Percentiles rank a stretch among this genome's conserved stretches.
Evolutionary conservation across 2,888 invertebrate genomes (phyloP).

Genomic region (Microchrysa polita): DNA sequence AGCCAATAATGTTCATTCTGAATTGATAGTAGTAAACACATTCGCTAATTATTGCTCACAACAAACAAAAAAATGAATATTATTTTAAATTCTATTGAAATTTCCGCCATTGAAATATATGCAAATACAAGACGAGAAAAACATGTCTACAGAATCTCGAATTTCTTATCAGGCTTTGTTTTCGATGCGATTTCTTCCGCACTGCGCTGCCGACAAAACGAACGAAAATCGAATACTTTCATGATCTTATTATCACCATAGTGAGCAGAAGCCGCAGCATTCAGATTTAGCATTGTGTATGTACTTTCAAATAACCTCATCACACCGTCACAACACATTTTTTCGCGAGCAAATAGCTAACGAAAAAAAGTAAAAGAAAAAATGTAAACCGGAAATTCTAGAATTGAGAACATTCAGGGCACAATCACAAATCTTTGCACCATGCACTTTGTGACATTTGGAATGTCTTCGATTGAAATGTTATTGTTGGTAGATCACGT

Average conservation of each 20-base stretch:
- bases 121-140: no score
- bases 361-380: no score
- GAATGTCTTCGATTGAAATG: background rate
- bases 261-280: constrained; percentile 1
- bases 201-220: constrained; percentile 1
- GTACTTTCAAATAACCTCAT: constrained; percentile 12
- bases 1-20: background rate
- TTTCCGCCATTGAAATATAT: background rate
- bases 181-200: constrained; percentile 29
- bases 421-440: constrained; percentile 25
- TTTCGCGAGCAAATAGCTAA: constrained; percentile 16
- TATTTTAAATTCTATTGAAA: background rate
- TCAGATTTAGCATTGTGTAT: no score
- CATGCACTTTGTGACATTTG: constrained; percentile 30
- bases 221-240: background rate
- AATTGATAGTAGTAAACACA: background rate
- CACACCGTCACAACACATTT: background rate
- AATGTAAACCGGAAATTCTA: constrained; percentile 22
- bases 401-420: constrained; percentile 14
- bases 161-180: constrained; percentile 16
- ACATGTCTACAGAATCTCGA: background rate
- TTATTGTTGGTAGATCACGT: background rate
- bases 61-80: background rate
- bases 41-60: constrained; percentile 13
- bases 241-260: background rate